These are phyloP conservation scores for Nymphalis polychloros DNA, from an alignment of 2,888 invertebrate species.

Conservation along the genomic window DNA sequence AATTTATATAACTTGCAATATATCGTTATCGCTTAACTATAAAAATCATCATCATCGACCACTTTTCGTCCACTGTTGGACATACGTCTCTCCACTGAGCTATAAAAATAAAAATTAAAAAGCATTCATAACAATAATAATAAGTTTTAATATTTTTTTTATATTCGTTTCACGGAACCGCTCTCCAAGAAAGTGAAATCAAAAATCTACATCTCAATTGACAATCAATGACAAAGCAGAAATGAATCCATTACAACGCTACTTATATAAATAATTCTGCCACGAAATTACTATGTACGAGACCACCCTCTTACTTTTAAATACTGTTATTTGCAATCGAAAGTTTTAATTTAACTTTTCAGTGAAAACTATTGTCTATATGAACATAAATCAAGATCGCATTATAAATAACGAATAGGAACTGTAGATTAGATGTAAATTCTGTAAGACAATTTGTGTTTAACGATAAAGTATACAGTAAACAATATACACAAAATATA, in stretches of 20 bases:
- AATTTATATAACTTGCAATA: too few species aligned
- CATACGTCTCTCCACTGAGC: too few species aligned
- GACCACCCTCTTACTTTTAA: conserved; percentile 41
- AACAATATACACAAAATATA: too few species aligned
- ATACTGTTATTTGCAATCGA: conserved; percentile 38
- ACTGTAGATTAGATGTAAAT: too few species aligned
- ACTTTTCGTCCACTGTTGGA: too few species aligned
- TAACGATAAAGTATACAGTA: too few species aligned
- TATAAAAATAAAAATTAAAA: too few species aligned
- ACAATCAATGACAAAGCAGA: conserved; percentile 55
- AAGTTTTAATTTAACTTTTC: conserved; percentile 34
- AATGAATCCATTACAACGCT: conserved; percentile 42
- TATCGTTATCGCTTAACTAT: background rate
- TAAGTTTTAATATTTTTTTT: conserved; percentile 12
- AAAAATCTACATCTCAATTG: conserved; percentile 49
- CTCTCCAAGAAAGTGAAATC: conserved; percentile 44
- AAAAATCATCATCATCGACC: too few species aligned
- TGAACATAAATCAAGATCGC: background rate
- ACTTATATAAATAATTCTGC: conserved; percentile 43
- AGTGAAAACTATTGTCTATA: conserved; percentile 11
- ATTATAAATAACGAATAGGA: background rate
- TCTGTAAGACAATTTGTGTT: too few species aligned
- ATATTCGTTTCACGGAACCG: conserved; percentile 12
- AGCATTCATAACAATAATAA: background rate
- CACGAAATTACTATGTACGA: conserved; percentile 38